Percentiles rank a stretch among this genome's conserved stretches.
Conservation (phyloP, 1,140 invertebrate genomes). For the Leguminivora glycinivorella region DNA sequence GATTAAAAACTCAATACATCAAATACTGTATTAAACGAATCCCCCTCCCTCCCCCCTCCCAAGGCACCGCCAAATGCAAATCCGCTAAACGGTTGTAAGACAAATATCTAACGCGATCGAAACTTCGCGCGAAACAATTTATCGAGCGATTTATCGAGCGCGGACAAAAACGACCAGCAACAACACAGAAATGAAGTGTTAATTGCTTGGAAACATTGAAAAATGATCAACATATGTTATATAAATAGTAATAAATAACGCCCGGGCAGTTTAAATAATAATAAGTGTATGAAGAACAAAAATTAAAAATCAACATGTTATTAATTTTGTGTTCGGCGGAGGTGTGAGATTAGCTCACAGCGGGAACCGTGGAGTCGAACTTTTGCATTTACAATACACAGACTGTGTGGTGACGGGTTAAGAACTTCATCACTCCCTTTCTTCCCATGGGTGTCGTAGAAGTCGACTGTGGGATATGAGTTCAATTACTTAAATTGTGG, state of each 20-base stretch:
- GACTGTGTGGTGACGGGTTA: no score
- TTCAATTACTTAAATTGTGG: no score
- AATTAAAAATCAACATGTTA: constrained; percentile 77
- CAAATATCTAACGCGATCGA: no score
- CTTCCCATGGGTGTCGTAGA: not conserved
- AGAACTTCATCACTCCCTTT: no score
- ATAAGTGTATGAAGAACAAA: constrained; percentile 76
- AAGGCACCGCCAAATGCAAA: no score
- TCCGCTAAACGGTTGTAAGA: no score
- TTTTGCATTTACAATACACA: not conserved
- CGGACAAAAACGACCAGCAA: constrained; percentile 48
- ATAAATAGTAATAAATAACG: constrained; percentile 78
- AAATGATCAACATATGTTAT: constrained; percentile 78
- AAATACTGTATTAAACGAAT: no score
- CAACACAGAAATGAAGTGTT: constrained; percentile 76
- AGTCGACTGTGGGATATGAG: no score
- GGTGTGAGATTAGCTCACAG: constrained; percentile 71
- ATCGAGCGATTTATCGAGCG: constrained; percentile 33
- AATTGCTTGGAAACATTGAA: constrained; percentile 77
- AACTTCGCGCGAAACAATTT: constrained; percentile 30
- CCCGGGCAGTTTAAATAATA: constrained; percentile 77
- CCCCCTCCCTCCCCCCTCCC: no score
- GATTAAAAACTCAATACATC: no score
- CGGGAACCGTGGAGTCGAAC: constrained; percentile 42
- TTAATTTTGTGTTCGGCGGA: constrained; percentile 71